These are phyloP conservation scores for Tipula lateralis DNA, from an alignment of 2,888 invertebrate genomes.

Conservation along the genomic window DNA sequence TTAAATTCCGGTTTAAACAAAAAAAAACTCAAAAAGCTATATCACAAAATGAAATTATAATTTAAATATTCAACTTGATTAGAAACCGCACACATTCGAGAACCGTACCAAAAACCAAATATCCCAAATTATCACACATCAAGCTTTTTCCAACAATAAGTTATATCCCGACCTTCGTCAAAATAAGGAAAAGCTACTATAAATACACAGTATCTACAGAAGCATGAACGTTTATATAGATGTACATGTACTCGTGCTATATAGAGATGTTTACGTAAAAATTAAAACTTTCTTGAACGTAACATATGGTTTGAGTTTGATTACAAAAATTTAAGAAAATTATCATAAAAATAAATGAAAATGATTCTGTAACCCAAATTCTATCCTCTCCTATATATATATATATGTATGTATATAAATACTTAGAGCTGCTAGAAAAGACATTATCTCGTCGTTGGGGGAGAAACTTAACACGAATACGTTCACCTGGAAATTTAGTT, in stretches of 20 bases:
- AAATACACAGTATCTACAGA: too few species aligned
- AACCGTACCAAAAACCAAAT: neutral
- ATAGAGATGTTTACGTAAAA: neutral
- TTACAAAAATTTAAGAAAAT: neutral
- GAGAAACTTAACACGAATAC: neutral
- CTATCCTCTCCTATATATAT: neutral
- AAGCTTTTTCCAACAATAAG: neutral
- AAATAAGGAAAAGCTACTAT: neutral
- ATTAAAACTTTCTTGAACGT: neutral
- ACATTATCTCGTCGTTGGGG: constrained; percentile 7
- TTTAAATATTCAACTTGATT: neutral
- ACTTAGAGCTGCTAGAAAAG: too few species aligned
- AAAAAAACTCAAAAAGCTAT: neutral
- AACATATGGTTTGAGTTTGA: constrained; percentile 1
- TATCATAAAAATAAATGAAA: constrained; percentile 7
- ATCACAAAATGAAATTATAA: neutral
- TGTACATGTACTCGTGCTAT: neutral
- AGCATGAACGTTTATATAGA: neutral
- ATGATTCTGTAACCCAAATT: neutral
- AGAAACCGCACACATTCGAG: neutral
- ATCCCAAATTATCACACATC: neutral
- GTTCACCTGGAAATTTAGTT: constrained; percentile 16
- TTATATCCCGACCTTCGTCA: neutral
- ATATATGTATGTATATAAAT: neutral
- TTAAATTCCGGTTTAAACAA: neutral